Percentiles rank a stretch among this genome's conserved stretches.
Conservation (phyloP, 2,113 vertebrate species). For the Sylvilagus bachmani region DNA sequence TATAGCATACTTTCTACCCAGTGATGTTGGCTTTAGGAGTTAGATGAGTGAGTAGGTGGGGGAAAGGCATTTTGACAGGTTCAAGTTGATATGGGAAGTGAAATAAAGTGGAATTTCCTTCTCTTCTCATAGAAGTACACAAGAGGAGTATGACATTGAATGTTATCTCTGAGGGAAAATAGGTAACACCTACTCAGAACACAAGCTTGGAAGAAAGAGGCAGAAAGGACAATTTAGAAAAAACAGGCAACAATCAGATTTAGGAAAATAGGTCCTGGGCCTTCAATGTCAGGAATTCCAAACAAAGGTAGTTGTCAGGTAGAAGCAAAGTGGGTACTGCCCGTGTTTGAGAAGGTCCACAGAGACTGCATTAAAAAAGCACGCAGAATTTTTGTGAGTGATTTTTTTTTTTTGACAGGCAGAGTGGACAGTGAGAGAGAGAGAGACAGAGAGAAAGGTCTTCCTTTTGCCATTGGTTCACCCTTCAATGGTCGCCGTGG, state of each 20-base stretch:
- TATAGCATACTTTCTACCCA: neutral
- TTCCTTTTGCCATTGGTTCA: too few species aligned
- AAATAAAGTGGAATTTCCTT: neutral
- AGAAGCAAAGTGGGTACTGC: neutral
- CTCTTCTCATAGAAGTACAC: neutral
- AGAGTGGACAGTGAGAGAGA: too few species aligned
- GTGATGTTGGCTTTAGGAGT: neutral
- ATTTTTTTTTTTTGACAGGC: too few species aligned
- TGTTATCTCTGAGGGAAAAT: neutral
- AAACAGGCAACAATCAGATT: neutral
- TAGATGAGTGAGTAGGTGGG: neutral
- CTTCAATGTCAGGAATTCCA: neutral
- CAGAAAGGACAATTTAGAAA: neutral
- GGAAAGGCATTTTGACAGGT: neutral
- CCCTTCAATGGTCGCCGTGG: too few species aligned
- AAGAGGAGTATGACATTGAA: neutral
- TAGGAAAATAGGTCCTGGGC: neutral
- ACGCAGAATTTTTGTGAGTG: neutral
- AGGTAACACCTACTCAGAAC: neutral
- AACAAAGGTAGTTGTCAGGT: neutral
- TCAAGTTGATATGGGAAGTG: neutral
- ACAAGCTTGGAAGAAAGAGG: neutral
- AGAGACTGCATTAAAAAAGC: neutral
- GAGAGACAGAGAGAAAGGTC: too few species aligned
- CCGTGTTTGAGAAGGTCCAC: neutral